Evolutionary conservation across 1,140 invertebrate species (phyloP), one percentile per base, ranked within the genome.

Genomic region (Drosophila mayri): DNA sequence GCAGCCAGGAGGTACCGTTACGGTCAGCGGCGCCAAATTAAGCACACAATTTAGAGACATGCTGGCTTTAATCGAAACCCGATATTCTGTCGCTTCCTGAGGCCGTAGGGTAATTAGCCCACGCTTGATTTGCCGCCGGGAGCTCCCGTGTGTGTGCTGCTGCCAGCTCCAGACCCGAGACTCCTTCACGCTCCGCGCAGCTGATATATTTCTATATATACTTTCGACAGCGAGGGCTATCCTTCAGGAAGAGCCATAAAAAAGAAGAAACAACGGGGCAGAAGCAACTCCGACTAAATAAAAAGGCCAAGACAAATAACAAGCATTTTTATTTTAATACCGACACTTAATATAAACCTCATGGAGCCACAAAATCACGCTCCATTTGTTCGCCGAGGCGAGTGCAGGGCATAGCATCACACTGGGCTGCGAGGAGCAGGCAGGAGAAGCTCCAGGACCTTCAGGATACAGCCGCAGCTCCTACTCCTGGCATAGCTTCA

Each of bases 301-400:
- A 88, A 87, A 88, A 80, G 68, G 68, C 58, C 73, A 90, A 85
- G 85, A 87, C 79, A 90, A 88, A 90, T 85, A 88, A 90, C 85
- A 84, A 85, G 74, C 81, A 88, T 85, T 84, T 88, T 81, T 90
- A 90, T 88, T 90, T 90, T 88, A 88, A 90, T 81, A 90, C 81
- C 78, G 72, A 84, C 85, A 78, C 85, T 88, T 88, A 85, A 88
- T 88, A 83, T 87, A 87, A 90, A 91, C 87, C 81, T 90, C 73
- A 91, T 90, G 71, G 87, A 91, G 87, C 87, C 76, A 87, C 87
- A 90, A 87, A 84, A 91, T 79, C 87, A 91, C 87, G 87, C 83
- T 91, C 88, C 87, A 91, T 91, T 91, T 91, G 83, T 81, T 83
- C 78, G 41, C 52, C 61, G 35, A 60, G 75, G 57, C 61, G 25